Conservation (phyloP, 2,113 vertebrate species). For the Petrocephalus zakoni region DNA sequence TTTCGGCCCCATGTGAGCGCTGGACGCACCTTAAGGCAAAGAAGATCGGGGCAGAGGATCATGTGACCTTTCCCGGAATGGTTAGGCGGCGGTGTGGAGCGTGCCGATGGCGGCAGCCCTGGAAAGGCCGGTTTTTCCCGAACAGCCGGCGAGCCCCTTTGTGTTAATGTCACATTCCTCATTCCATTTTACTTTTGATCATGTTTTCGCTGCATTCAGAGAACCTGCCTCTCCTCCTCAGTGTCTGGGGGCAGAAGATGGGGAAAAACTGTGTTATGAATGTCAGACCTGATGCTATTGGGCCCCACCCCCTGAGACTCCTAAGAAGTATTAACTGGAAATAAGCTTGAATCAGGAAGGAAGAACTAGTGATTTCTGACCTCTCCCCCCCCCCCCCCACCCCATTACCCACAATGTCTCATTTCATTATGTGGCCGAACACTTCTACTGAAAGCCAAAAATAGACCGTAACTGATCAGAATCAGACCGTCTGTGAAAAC, state of each 20-base stretch:
- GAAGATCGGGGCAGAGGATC: background rate
- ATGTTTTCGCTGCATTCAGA: background rate
- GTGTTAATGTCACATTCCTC: background rate
- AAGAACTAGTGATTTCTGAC: background rate
- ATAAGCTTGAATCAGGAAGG: slow-evolving; percentile 4
- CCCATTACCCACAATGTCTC: background rate
- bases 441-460: background rate
- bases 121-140: background rate
- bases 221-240: background rate
- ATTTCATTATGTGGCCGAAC: background rate
- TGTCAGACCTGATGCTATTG: background rate
- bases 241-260: background rate
- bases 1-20: background rate
- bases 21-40: background rate
- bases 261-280: too few species aligned
- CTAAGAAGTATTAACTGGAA: background rate
- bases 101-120: background rate
- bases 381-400: background rate
- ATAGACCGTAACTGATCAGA: background rate
- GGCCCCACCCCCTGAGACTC: background rate
- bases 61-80: background rate
- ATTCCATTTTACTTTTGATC: background rate
- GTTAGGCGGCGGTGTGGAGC: background rate
- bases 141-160: background rate
- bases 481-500: background rate